Conservation (phyloP, 2,888 invertebrate species). For the Cheiracanthium punctorium region DNA sequence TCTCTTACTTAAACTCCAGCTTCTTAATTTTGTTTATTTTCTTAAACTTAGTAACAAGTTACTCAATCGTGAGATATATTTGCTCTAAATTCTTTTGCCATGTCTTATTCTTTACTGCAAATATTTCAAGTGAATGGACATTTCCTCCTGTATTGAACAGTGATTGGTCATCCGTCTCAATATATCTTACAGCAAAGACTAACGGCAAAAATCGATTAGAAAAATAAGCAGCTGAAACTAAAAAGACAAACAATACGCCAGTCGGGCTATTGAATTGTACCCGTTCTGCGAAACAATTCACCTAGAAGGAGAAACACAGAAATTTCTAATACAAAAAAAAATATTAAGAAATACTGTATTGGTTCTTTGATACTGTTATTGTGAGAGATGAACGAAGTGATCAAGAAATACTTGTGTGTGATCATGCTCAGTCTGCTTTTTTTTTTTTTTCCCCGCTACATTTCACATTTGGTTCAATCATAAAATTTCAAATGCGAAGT, state of each 20-base stretch:
- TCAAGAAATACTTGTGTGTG: too few species aligned
- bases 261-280: too few species aligned
- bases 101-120: not conserved
- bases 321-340: too few species aligned
- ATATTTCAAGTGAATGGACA: not conserved
- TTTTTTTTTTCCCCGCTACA: too few species aligned
- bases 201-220: not conserved
- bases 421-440: too few species aligned
- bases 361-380: too few species aligned
- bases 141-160: not conserved
- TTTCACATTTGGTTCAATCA: too few species aligned
- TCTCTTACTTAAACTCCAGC: too few species aligned
- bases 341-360: too few species aligned
- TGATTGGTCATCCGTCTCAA: not conserved
- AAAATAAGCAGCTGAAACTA: not conserved
- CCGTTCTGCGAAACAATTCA: not conserved
- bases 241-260: not conserved
- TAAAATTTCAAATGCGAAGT: too few species aligned
- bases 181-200: not conserved
- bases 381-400: too few species aligned
- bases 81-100: not conserved
- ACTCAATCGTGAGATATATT: not conserved
- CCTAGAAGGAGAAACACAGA: not conserved
- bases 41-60: not conserved
- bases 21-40: too few species aligned